A percentile compares a stretch with the other conserved stretches of the same genome.
These are phyloP conservation scores for Plestiodon gilberti DNA, from an alignment of 2,113 vertebrate genomes.

Conservation along the genomic window DNA sequence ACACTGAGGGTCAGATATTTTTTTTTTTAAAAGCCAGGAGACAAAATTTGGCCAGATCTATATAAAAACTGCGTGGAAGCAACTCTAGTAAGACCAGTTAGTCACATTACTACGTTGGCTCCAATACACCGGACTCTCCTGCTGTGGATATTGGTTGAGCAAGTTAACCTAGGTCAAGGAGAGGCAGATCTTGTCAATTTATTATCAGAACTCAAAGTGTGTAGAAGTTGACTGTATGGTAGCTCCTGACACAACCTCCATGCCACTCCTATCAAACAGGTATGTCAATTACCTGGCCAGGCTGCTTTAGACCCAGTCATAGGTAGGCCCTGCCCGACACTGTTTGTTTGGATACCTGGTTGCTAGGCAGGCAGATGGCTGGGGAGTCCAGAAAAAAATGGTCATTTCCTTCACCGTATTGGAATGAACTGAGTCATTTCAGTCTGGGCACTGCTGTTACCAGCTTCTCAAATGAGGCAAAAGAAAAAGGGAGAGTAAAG, in stretches of 20 bases:
- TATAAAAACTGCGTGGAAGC: neutral
- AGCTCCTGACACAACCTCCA: neutral
- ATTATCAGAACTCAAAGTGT: neutral
- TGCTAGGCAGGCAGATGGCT: slow-evolving; percentile 8
- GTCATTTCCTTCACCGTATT: neutral
- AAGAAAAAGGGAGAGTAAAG: neutral
- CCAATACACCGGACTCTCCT: neutral
- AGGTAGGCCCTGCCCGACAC: neutral
- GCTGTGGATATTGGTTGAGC: no score
- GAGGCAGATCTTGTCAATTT: neutral
- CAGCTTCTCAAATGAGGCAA: neutral
- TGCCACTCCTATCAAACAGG: neutral
- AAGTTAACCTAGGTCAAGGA: neutral
- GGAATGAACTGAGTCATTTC: slow-evolving; percentile 14
- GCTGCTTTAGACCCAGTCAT: neutral
- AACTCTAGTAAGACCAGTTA: neutral
- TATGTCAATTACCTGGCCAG: neutral
- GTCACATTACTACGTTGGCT: neutral
- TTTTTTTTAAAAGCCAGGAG: neutral
- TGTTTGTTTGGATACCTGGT: slow-evolving; percentile 32
- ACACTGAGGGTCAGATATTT: neutral
- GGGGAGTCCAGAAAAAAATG: neutral
- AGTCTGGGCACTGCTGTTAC: neutral
- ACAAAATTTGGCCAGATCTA: neutral
- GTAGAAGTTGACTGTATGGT: neutral